Base-by-base conservation (phyloP, 2,888 invertebrate species). In the Cistogaster globosa region DNA sequence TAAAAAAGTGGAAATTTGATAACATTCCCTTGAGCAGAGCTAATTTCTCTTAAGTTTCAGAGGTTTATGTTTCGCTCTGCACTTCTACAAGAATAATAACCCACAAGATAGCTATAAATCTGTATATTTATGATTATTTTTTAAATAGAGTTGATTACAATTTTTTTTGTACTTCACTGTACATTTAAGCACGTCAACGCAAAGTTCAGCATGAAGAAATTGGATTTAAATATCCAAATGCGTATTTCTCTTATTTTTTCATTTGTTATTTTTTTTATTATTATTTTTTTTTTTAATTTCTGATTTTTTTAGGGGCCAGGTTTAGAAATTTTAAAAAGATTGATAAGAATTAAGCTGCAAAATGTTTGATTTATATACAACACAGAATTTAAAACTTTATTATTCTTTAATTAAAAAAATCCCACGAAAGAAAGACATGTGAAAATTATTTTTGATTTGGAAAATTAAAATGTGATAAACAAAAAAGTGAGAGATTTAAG, bases 221-320 rank as follows among this genome's bases (percentile, higher is more conserved):
- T 42, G 9, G 18, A 58, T 53, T 53, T 80, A 51, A 48, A 72
- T 72, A 72, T 80, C 58, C 71, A 65, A 80, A 71, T 71, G 42
- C 12, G 26, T 57, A 18, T 53, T 63, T 74, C 20, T 11, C 26
- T 26, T 26, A 4, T 26, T 26, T 26, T 26, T 26, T 26, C 26
- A 26, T 26, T 26, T 26, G 4, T 26, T 26, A 26, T 26, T 9
- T 2, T 42, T 12, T 42, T 42, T 42, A 1, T 6, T 2, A 12
- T 42, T n/a, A 53, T 12, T 38, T 32, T n/a, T n/a, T 26, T 20
- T 45, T 51, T 76, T 69, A 57, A 32, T 14, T 57, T 62, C 8
- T 36, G 18, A 76, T 57, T 72, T 42, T n/a, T 85, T 82, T 85
- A 79, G 83, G 79, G 83, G 74, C 69, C 78, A 78, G 75, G 58